phyloP scores from a whole-genome alignment of 1,140 invertebrate species.

The Brachionus paranguensis region DNA sequence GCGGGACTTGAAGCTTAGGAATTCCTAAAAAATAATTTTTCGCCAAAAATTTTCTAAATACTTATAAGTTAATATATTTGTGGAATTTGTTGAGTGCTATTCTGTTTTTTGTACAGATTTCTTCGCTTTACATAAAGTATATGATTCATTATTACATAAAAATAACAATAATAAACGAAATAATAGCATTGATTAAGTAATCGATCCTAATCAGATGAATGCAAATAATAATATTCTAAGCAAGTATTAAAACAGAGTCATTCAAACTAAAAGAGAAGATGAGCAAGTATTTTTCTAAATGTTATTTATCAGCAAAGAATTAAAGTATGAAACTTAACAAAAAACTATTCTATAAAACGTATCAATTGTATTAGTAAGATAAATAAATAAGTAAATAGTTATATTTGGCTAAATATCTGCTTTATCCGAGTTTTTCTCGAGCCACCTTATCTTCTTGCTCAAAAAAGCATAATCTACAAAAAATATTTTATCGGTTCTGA shows the following conservation, averaged over 20 bases:
- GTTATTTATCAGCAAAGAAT: not conserved
- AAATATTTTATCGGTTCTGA: not conserved
- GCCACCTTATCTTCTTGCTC: not conserved
- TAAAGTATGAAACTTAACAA: not conserved
- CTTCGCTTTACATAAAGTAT: not conserved
- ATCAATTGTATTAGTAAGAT: not conserved
- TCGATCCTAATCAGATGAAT: conserved; percentile 11
- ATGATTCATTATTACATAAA: not conserved
- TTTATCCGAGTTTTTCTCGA: not conserved
- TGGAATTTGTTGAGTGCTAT: not conserved
- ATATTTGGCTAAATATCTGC: not conserved
- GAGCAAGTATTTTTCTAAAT: not conserved
- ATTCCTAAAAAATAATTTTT: not conserved
- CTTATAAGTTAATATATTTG: not conserved
- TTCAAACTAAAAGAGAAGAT: not conserved
- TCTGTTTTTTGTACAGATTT: not conserved
- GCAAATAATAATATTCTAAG: not conserved
- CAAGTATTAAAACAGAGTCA: not conserved
- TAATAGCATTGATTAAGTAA: conserved; percentile 6
- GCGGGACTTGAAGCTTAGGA: too few species aligned
- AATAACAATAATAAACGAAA: not conserved
- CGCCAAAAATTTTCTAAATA: not conserved
- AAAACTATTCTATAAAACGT: not conserved
- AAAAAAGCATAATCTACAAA: not conserved
- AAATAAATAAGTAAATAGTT: not conserved